Base-by-base conservation (phyloP, 2,797 vertebrate genomes). In the Phalloptychus januarius region DNA sequence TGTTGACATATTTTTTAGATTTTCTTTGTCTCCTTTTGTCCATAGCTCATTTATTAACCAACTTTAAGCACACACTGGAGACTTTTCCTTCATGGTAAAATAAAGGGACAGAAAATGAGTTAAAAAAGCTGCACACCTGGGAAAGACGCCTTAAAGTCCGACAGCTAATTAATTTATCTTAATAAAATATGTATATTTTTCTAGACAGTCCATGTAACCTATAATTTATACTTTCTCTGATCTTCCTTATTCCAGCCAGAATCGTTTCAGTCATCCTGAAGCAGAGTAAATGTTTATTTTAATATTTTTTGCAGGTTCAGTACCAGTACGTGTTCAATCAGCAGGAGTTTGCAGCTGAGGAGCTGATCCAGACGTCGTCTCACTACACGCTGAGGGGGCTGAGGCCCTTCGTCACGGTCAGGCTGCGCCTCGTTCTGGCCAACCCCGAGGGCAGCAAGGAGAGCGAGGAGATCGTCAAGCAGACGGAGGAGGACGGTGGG, bases 261-360 rank as follows among this genome's bases (percentile, higher is more conserved):
- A 42, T 12, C 2, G 3, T 33, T 72, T 23, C 23, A 20, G 28
- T 12, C 31, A n/a, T 1, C 52, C 15, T 42, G 20, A 36, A 70
- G 52, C 6, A 0, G 23, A n/a, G 7, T 23, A 3, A n/a, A 44
- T 5, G 13, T 20, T 15, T n/a, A 28, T 23, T 42, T 13, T 28
- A 1, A 2, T 25, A 46, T 31, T 20, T 67, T 65, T 18, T 61
- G 4, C 87, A 94, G 94, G 93, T 99, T 52, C 97, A 98, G 93
- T 99, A 99, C 94, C 97, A 97, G 92, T 99, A 98, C 0, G 93
- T 96, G 58, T 98, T 98, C 87, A 98, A 98, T 94, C 97, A 98
- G 92, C 97, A 98, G 83, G 97, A 97, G 86, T 98, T 98, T 1
- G 95, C 95, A 2, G 97, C 97, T 0, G 97, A 99, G 81, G 98